These are phyloP conservation scores for Nemapogon koenigi DNA, from an alignment of 2,888 invertebrate species.

Conservation along the genomic window DNA sequence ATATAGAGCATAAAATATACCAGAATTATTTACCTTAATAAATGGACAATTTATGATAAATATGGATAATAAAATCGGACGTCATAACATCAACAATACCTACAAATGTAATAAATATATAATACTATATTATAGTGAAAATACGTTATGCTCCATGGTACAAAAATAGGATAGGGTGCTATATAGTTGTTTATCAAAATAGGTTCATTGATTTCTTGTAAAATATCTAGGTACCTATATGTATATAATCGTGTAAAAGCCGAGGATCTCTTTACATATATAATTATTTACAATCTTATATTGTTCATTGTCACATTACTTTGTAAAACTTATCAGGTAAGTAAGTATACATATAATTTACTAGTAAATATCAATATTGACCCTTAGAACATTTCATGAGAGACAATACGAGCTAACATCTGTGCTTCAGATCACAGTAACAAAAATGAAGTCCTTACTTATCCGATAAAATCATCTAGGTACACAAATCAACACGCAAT, in stretches of 20 bases:
- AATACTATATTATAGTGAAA: not conserved
- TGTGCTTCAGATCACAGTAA: slow-evolving; percentile 60
- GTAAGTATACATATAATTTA: not conserved
- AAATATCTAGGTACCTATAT: slow-evolving; percentile 22
- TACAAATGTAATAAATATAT: not conserved
- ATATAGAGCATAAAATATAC: too few relatives aligned
- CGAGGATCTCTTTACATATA: slow-evolving; percentile 6
- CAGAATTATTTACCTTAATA: too few relatives aligned
- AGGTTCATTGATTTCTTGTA: slow-evolving; percentile 17
- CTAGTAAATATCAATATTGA: not conserved
- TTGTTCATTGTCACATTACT: slow-evolving; percentile 12
- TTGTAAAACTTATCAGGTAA: not conserved
- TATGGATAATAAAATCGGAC: too few relatives aligned
- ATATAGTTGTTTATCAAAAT: slow-evolving; percentile 51
- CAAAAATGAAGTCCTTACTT: slow-evolving; percentile 32
- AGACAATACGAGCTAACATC: not conserved
- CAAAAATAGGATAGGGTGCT: slow-evolving; percentile 53
- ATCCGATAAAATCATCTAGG: slow-evolving; percentile 4
- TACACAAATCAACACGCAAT: slow-evolving; percentile 5
- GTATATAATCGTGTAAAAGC: slow-evolving; percentile 28
- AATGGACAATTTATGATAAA: too few relatives aligned
- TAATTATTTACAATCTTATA: slow-evolving; percentile 12
- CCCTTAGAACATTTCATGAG: not conserved
- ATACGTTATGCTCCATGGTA: slow-evolving; percentile 20
- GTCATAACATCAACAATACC: not conserved